Percentiles rank a stretch among this genome's conserved stretches.
phyloP scores from a whole-genome alignment of 2,888 invertebrate species.

The Pinctada fucata region DNA sequence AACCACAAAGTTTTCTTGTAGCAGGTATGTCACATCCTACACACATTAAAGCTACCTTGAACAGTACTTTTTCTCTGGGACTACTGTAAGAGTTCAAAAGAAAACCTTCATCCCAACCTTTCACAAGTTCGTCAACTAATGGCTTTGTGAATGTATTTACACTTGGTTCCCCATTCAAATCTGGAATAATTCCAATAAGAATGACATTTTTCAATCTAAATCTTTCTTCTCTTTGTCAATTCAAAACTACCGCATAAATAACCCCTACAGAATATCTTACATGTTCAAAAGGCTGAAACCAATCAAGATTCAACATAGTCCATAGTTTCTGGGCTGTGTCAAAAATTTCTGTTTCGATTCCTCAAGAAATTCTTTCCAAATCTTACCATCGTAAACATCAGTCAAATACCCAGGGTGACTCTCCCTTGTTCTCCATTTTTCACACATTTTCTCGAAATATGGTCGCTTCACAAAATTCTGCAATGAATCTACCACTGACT shows the following conservation, averaged over 20 bases:
- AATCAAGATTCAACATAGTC: constrained; percentile 33
- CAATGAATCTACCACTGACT: constrained; percentile 17
- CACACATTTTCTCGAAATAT: constrained; percentile 29
- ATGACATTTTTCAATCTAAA: constrained; percentile 29
- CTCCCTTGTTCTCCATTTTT: constrained; percentile 25
- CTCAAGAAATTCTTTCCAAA: constrained; percentile 24
- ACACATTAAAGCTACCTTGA: constrained; percentile 25
- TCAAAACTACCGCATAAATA: constrained; percentile 23
- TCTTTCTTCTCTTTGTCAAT: constrained; percentile 28
- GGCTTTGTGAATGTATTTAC: constrained; percentile 21
- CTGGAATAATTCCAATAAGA: constrained; percentile 28
- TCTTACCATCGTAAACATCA: constrained; percentile 33
- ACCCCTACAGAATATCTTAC: constrained; percentile 32
- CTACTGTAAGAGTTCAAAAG: not conserved
- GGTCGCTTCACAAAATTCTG: constrained; percentile 18
- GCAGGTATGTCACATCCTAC: constrained; percentile 33
- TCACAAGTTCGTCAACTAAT: constrained; percentile 14
- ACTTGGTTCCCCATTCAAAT: constrained; percentile 27
- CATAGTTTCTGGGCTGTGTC: constrained; percentile 15
- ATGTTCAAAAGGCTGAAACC: constrained; percentile 37
- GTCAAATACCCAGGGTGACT: not conserved
- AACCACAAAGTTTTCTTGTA: constrained; percentile 31
- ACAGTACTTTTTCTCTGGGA: not conserved
- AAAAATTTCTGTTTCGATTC: constrained; percentile 17
- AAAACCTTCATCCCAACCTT: constrained; percentile 30